A percentile compares a stretch with the other conserved stretches of the same genome.
phyloP scores from a whole-genome alignment of 1,140 invertebrate genomes.

The Anoplophora glabripennis region DNA sequence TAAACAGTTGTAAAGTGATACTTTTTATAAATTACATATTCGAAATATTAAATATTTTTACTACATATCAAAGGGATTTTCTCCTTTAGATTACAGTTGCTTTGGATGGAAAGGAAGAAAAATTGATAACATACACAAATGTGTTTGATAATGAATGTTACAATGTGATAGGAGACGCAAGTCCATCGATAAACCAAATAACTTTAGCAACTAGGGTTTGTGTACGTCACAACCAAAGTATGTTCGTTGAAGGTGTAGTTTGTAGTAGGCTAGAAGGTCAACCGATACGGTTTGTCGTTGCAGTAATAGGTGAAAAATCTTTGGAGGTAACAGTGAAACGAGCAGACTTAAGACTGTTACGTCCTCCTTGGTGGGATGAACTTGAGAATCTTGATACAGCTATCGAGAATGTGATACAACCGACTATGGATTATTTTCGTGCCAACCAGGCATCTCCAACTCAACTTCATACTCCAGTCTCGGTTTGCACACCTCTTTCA shows the following conservation, averaged over 20 bases:
- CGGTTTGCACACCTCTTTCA: constrained; percentile 52
- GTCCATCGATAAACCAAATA: constrained; percentile 76
- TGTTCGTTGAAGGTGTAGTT: constrained; percentile 83
- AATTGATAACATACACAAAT: constrained; percentile 62
- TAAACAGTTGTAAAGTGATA: no score
- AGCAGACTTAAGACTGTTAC: constrained; percentile 83
- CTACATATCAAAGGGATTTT: not conserved
- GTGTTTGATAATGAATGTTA: constrained; percentile 74
- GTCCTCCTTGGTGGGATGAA: constrained; percentile 95
- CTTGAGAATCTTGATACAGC: constrained; percentile 66
- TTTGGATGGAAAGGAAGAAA: constrained; percentile 66
- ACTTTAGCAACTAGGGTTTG: constrained; percentile 53
- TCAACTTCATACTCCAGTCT: constrained; percentile 51
- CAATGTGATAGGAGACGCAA: constrained; percentile 90
- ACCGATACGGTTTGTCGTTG: constrained; percentile 76
- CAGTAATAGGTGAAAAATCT: constrained; percentile 56
- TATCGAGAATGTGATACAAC: constrained; percentile 4
- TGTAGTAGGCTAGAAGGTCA: constrained; percentile 64
- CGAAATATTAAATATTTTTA: not conserved
- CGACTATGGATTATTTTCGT: constrained; percentile 41
- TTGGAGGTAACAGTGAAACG: constrained; percentile 63
- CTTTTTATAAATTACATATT: no score
- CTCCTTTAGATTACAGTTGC: constrained; percentile 64
- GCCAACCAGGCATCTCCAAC: constrained; percentile 54
- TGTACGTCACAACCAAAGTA: constrained; percentile 55